phyloP scores from a whole-genome alignment of 2,888 invertebrate genomes.

The Agonopterix heracliana region DNA sequence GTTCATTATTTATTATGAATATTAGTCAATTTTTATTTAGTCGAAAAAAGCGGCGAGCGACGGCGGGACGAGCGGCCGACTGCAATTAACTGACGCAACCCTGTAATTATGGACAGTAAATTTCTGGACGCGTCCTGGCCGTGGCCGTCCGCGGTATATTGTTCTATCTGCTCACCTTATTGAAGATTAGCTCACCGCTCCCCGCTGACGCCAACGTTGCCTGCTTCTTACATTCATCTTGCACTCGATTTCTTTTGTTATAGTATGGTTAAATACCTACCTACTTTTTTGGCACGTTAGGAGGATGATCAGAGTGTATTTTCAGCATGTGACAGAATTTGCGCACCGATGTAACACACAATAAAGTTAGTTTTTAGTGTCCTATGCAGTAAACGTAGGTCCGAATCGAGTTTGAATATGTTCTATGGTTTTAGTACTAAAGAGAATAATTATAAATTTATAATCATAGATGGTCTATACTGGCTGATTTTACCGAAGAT shows the following conservation, averaged over 20 bases:
- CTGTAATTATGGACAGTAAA: conserved; percentile 92
- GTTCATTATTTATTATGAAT: conserved; percentile 77
- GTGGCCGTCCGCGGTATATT: conserved; percentile 45
- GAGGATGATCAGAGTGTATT: background rate
- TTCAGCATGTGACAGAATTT: too few relatives aligned
- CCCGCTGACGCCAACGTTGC: conserved; percentile 2
- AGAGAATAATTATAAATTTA: too few relatives aligned
- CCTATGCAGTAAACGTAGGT: background rate
- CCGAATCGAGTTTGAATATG: too few relatives aligned
- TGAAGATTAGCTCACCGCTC: conserved; percentile 50
- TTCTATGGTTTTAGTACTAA: too few relatives aligned
- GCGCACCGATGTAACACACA: too few relatives aligned
- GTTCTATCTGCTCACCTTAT: conserved; percentile 60
- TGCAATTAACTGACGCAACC: conserved; percentile 89
- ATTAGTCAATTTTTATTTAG: conserved; percentile 77
- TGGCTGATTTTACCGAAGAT: too few relatives aligned
- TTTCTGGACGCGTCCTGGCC: conserved; percentile 81
- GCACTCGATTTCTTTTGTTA: background rate
- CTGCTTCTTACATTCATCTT: background rate
- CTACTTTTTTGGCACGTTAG: too few relatives aligned
- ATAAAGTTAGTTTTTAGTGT: too few relatives aligned
- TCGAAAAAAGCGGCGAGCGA: conserved; percentile 66
- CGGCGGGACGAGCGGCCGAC: conserved; percentile 63
- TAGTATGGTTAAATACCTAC: too few relatives aligned
- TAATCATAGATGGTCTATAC: too few relatives aligned